These are phyloP conservation scores for Poecilia wingei DNA, from an alignment of 2,797 vertebrate genomes.

Conservation along the genomic window DNA sequence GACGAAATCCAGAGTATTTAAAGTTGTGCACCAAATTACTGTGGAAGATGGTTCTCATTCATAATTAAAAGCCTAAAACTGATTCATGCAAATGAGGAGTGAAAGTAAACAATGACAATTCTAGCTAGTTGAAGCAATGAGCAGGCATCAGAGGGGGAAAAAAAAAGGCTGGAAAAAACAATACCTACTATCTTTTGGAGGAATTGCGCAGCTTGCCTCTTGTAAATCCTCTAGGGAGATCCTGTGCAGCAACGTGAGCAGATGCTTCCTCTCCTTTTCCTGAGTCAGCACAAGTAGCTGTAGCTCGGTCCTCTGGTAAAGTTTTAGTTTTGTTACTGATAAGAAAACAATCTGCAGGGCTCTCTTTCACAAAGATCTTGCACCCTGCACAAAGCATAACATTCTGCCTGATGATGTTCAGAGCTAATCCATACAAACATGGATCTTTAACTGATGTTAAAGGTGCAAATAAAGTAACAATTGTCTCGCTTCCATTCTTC, in stretches of 20 bases:
- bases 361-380: background rate
- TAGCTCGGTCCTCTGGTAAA: constrained; percentile 65
- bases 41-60: background rate
- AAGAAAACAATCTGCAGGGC: constrained; percentile 2
- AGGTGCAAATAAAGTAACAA: background rate
- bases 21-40: background rate
- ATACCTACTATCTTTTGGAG: constrained; percentile 44
- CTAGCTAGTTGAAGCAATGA: background rate
- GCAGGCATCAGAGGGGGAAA: constrained; percentile 4
- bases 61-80: background rate
- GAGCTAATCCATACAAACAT: background rate
- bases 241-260: constrained; percentile 68
- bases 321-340: constrained; percentile 17
- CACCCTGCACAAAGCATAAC: background rate
- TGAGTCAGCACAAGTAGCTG: constrained; percentile 78
- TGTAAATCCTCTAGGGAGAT: constrained; percentile 70
- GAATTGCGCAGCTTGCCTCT: constrained; percentile 14
- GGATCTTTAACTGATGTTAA: background rate
- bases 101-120: background rate
- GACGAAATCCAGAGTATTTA: background rate
- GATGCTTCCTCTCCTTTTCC: constrained; percentile 76
- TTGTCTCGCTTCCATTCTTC: background rate
- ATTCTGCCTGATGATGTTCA: background rate
- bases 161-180: no score
- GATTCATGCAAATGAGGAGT: background rate